These are phyloP conservation scores for Drosophila arizonae DNA, from an alignment of 1,140 invertebrate species.

Conservation along the genomic window DNA sequence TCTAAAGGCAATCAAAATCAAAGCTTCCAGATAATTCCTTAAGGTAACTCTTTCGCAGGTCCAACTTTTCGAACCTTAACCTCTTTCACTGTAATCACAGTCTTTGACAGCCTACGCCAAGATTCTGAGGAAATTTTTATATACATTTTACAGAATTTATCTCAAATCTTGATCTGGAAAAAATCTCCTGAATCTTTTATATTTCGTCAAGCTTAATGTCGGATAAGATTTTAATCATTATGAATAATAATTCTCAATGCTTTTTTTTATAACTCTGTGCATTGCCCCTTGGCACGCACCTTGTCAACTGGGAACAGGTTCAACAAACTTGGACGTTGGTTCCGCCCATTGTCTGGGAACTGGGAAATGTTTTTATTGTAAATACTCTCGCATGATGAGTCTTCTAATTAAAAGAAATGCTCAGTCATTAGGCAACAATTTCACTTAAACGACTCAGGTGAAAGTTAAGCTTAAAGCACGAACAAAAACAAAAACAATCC, in stretches of 20 bases:
- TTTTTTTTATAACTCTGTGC: not conserved
- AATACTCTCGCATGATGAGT: slow-evolving; percentile 54
- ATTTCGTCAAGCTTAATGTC: slow-evolving; percentile 40
- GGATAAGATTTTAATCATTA: slow-evolving; percentile 46
- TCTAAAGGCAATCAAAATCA: no score
- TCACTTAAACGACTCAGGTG: slow-evolving; percentile 67
- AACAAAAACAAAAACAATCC: slow-evolving; percentile 32
- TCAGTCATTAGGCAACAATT: slow-evolving; percentile 75
- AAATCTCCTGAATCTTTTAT: slow-evolving; percentile 40
- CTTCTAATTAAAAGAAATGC: slow-evolving; percentile 76
- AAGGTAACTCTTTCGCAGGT: no score
- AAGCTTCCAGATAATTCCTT: no score
- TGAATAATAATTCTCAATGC: slow-evolving; percentile 5
- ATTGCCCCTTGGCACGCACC: slow-evolving; percentile 42
- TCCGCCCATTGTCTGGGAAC: slow-evolving; percentile 44
- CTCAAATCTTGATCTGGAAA: slow-evolving; percentile 15
- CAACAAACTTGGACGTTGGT: slow-evolving; percentile 47
- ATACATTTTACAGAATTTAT: slow-evolving; percentile 2
- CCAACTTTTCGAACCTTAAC: no score
- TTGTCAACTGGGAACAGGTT: slow-evolving; percentile 46
- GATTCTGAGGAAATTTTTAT: no score
- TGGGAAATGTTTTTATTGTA: slow-evolving; percentile 26
- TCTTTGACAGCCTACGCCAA: no score
- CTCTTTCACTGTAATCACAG: no score
- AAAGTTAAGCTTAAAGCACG: slow-evolving; percentile 49